These are phyloP conservation scores for Orcinus orca DNA, from an alignment of 2,113 vertebrate genomes.

Conservation along the genomic window DNA sequence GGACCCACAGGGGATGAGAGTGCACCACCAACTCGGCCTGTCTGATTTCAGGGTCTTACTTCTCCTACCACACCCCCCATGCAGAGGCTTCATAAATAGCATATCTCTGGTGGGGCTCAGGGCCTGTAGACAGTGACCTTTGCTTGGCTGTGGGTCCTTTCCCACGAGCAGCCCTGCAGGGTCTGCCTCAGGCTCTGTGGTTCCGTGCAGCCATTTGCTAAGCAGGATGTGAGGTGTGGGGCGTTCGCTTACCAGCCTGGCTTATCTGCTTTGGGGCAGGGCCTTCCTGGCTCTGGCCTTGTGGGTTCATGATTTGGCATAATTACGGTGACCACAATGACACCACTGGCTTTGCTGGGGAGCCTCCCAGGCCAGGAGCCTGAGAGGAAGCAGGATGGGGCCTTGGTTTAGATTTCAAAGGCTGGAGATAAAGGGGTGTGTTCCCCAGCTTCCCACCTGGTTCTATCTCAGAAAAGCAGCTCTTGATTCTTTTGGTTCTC, in stretches of 20 bases:
- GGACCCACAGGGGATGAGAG: background rate
- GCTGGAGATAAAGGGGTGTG: background rate
- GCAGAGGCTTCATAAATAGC: background rate
- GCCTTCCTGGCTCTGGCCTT: constrained; percentile 38
- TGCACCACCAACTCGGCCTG: background rate
- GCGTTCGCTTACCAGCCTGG: background rate
- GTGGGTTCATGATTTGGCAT: constrained; percentile 26
- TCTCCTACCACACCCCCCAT: background rate
- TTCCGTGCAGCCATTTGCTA: constrained; percentile 14
- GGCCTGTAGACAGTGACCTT: background rate
- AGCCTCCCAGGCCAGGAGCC: background rate
- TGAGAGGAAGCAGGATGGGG: background rate
- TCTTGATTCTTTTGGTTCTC: background rate
- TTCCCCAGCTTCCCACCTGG: background rate
- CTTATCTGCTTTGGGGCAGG: constrained; percentile 60
- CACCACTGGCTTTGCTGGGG: background rate
- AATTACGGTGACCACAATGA: constrained; percentile 17
- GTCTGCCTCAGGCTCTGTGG: constrained; percentile 7
- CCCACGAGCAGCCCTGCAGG: background rate
- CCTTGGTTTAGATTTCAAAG: background rate
- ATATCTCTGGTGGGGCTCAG: background rate
- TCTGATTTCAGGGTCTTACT: background rate
- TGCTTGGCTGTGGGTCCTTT: background rate
- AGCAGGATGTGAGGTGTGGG: background rate
- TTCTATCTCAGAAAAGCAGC: background rate